A percentile compares a stretch with the other conserved stretches of the same genome.
Conservation (phyloP, 2,113 vertebrate genomes). For the Callaeas wilsoni region DNA sequence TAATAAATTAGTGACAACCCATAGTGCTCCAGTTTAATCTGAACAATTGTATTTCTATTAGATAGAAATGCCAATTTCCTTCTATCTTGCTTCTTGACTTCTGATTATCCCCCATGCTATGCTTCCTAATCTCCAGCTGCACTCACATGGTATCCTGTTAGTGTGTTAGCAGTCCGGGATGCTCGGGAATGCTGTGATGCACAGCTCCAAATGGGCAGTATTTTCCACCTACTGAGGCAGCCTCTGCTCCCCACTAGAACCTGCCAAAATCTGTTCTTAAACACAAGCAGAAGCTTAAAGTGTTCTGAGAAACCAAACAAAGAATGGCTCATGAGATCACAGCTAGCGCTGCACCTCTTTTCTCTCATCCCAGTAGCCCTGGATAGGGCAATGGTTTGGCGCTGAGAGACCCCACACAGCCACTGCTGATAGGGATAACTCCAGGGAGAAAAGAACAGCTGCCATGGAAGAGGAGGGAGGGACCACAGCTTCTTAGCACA, state of each 20-base stretch:
- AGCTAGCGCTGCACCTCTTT: rapidly evolving
- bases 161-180: background rate
- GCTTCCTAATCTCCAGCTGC: background rate
- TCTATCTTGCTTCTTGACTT: background rate
- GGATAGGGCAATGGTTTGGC: background rate
- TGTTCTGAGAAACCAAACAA: background rate
- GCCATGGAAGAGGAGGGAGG: rapidly evolving
- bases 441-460: rapidly evolving
- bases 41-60: background rate
- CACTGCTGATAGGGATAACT: too few relatives aligned
- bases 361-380: background rate
- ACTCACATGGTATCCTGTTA: background rate
- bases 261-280: rapidly evolving
- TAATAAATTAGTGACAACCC: background rate
- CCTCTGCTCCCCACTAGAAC: background rate
- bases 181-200: rapidly evolving
- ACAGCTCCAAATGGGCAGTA: rapidly evolving
- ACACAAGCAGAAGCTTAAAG: background rate
- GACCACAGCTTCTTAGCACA: background rate
- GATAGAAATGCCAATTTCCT: background rate
- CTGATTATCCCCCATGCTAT: background rate
- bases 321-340: rapidly evolving
- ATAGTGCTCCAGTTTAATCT: background rate
- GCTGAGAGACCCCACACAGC: rapidly evolving
- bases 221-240: background rate